A percentile compares a stretch with the other conserved stretches of the same genome.
phyloP scores from a whole-genome alignment of 2,113 vertebrate species.

The Catharus bicknelli region DNA sequence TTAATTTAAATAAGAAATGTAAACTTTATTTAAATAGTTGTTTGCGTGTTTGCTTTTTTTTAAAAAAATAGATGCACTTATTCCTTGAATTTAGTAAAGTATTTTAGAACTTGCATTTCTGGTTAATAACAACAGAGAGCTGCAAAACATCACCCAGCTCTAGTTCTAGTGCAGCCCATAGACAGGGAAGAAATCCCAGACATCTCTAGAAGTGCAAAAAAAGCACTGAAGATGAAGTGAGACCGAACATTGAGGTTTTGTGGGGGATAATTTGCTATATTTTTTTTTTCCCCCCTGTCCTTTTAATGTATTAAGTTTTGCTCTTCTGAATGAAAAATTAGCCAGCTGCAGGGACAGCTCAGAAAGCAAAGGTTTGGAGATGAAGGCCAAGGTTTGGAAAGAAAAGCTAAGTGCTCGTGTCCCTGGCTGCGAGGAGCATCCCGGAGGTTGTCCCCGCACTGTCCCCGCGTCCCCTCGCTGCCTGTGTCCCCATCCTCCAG shows the following conservation, averaged over 20 bases:
- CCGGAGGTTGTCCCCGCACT: fast-evolving
- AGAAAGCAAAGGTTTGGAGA: background rate
- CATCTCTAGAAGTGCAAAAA: background rate
- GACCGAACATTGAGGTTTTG: background rate
- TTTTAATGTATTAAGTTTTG: background rate
- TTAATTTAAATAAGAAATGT: background rate
- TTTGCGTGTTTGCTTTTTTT: background rate
- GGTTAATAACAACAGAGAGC: background rate
- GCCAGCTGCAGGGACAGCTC: background rate
- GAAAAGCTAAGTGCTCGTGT: background rate
- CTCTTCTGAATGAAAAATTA: background rate
- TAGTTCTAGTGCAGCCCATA: background rate
- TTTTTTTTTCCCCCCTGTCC: too few species aligned
- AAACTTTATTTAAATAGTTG: background rate
- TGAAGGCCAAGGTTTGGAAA: background rate
- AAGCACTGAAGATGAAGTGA: background rate
- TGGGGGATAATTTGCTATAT: background rate
- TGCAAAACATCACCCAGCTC: background rate
- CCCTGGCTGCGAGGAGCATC: fast-evolving
- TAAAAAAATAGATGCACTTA: background rate
- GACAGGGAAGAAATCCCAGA: background rate
- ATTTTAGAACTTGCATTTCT: background rate
- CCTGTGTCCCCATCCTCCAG: background rate
- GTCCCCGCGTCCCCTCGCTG: background rate
- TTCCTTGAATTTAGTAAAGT: background rate